A percentile compares a stretch with the other conserved stretches of the same genome.
Conservation (phyloP, 2,113 vertebrate genomes). For the Harpagus bidentatus region DNA sequence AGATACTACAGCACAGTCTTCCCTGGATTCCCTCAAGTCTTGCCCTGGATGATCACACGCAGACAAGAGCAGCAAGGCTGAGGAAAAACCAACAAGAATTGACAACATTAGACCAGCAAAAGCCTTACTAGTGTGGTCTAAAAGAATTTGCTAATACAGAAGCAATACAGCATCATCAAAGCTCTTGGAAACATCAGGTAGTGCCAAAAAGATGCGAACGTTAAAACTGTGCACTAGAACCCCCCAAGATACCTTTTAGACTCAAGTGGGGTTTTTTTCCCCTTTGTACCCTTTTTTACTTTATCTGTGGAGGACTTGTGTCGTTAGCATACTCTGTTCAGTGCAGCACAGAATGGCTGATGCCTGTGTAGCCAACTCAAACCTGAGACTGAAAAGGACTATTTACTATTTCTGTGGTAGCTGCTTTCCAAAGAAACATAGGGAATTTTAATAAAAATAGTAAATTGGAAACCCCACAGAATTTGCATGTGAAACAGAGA, state of each 20-base stretch:
- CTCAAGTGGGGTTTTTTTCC: no score
- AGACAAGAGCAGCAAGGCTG: background rate
- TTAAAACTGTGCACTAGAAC: background rate
- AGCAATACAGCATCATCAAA: background rate
- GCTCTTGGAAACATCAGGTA: background rate
- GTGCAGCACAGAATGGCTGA: background rate
- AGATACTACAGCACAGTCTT: background rate
- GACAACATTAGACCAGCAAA: background rate
- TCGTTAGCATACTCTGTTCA: rapidly evolving
- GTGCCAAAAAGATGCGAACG: background rate
- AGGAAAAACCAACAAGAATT: background rate
- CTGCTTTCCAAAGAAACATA: background rate
- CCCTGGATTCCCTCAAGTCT: background rate
- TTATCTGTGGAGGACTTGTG: background rate
- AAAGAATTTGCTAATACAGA: background rate
- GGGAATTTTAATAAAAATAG: background rate
- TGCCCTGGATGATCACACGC: background rate
- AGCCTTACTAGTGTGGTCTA: background rate
- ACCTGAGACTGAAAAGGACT: background rate
- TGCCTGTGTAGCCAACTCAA: background rate
- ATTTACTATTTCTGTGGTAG: background rate
- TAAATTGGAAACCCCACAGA: background rate
- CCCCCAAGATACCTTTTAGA: background rate
- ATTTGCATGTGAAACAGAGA: background rate
- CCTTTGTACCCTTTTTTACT: background rate